Percentiles rank a stretch among this genome's conserved stretches.
Conservation (phyloP, 1,140 invertebrate genomes). For the Musca vetustissima region DNA sequence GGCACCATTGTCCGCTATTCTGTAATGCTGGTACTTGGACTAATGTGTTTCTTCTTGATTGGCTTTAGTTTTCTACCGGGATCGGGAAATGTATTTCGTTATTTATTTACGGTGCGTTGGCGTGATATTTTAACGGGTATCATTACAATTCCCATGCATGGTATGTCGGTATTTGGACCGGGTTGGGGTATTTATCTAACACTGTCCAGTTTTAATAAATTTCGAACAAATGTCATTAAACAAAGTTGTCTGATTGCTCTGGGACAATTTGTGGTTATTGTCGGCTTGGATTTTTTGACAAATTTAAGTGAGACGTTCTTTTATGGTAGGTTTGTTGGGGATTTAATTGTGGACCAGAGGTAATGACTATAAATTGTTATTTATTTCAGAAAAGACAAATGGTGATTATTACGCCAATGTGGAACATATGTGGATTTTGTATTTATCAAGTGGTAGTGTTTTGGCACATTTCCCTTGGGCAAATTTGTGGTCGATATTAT, state of each 20-base stretch:
- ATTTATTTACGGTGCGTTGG: slow-evolving; percentile 71
- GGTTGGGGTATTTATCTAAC: slow-evolving; percentile 89
- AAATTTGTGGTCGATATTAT: slow-evolving; percentile 27
- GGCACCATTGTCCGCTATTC: slow-evolving; percentile 37
- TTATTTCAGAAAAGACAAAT: slow-evolving; percentile 14
- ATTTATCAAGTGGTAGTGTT: slow-evolving; percentile 23
- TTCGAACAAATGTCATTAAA: slow-evolving; percentile 70
- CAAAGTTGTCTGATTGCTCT: slow-evolving; percentile 45
- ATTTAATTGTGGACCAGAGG: background rate
- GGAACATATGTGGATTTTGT: slow-evolving; percentile 1
- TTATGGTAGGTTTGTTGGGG: background rate
- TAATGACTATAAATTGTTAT: background rate
- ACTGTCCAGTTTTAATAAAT: slow-evolving; percentile 87
- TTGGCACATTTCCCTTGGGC: slow-evolving; percentile 10
- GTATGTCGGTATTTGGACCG: slow-evolving; percentile 69
- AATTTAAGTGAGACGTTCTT: slow-evolving; percentile 3
- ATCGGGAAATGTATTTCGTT: slow-evolving; percentile 67
- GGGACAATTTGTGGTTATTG: slow-evolving; percentile 22
- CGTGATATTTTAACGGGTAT: slow-evolving; percentile 23
- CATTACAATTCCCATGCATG: slow-evolving; percentile 26
- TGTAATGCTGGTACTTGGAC: slow-evolving; percentile 27
- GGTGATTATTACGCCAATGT: slow-evolving; percentile 1
- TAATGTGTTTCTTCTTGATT: slow-evolving; percentile 34
- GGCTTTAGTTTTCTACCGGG: slow-evolving; percentile 63
- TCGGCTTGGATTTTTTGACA: slow-evolving; percentile 2